Conservation (phyloP, 2,797 vertebrate species). For the Babyrousa celebensis region DNA sequence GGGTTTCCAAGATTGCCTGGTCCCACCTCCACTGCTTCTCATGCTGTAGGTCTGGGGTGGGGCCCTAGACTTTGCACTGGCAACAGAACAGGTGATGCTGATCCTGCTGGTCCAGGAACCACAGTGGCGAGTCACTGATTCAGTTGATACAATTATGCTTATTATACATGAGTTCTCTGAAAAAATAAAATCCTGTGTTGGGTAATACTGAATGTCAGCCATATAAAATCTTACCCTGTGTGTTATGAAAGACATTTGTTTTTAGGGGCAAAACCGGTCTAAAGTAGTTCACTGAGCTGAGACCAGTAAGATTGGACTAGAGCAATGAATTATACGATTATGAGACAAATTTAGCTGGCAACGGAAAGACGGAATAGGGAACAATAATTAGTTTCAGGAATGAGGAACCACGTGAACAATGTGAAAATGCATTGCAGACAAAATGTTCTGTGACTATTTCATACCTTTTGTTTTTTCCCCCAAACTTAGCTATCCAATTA, state of each 20-base stretch:
- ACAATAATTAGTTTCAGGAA: constrained; percentile 67
- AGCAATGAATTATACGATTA: constrained; percentile 66
- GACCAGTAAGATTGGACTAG: neutral
- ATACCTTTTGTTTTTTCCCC: constrained; percentile 2
- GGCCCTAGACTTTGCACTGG: neutral
- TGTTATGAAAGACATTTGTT: constrained; percentile 33
- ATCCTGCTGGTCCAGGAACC: neutral
- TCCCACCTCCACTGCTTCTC: neutral
- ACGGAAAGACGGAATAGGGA: neutral
- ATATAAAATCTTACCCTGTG: neutral
- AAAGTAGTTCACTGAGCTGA: constrained; percentile 59
- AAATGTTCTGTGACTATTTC: constrained; percentile 76
- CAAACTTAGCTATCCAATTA: constrained; percentile 58
- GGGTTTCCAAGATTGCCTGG: neutral
- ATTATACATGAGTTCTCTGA: neutral
- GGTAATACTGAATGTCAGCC: neutral
- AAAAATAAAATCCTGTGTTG: neutral
- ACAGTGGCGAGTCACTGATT: neutral
- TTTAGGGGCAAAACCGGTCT: neutral
- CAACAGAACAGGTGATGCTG: neutral
- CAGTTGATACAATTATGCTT: neutral
- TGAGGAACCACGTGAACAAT: neutral
- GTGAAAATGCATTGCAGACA: constrained; percentile 26
- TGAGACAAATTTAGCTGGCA: constrained; percentile 21
- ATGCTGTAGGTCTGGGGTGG: neutral